Base-by-base conservation (phyloP, 2,888 invertebrate species). In the Plebejus melissa region DNA sequence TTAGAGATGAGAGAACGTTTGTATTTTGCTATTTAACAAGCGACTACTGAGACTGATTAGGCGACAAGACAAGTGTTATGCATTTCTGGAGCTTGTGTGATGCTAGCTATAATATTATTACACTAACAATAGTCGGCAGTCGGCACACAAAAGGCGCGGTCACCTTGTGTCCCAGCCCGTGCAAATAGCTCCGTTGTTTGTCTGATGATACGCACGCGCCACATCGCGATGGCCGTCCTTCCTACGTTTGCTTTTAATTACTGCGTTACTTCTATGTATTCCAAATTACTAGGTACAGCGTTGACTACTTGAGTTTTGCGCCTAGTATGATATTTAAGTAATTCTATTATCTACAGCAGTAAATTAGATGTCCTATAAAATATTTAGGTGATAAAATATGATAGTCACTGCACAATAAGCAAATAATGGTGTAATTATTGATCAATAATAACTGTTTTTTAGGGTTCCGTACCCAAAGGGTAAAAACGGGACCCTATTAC, bases 151-250 rank as follows among this genome's bases (percentile, higher is more conserved):
- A 80, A 78, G 77, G 76, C 79, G 83, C 90, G 90, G 93, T 92
- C 92, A 91, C 93, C 92, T 92, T 92, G 90, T 83, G 80, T 87
- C 89, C 83, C 88, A 85, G 88, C 87, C 90, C 89, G 90, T 86
- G 90, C 86, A 88, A 75, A 75, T 75, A 75, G 58, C 71, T 60
- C 41, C 71, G 71, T 76, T 74, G 70, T 76, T 72, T 75, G 75
- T 69, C 76, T 74, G 70, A 32, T 38, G 69, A 65, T 58, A 50
- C 50, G 3, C 50, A 2, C 16, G 36, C 7, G 9, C 9, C 46
- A 46, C 9, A 5, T 5, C 9, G 9, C 75, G 46, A 32, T 74
- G 32, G 57, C 16, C 13, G 41, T 54, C 70, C 38, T 70, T 57
- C 58, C 57, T 70, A 22, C 38, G 70, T 50, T 50, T 54, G 28